phyloP scores from a whole-genome alignment of 2,888 invertebrate species.

The Dorcus parallelipipedus region DNA sequence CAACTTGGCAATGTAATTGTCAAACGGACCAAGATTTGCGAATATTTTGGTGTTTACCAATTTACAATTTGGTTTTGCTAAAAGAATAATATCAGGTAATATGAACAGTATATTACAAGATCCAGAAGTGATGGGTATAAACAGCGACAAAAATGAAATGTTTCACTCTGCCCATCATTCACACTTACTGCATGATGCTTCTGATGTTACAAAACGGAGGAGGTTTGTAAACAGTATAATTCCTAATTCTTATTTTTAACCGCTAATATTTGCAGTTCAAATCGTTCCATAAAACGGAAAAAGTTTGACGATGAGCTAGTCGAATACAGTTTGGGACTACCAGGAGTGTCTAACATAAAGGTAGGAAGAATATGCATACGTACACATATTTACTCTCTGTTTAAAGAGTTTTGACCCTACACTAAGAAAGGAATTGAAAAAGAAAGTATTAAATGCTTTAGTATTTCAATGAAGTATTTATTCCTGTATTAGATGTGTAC shows the following conservation, averaged over 20 bases:
- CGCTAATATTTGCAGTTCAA: constrained; percentile 62
- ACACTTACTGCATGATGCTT: constrained; percentile 34
- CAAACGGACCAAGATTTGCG: no score
- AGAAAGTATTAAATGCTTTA: no score
- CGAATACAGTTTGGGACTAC: constrained; percentile 77
- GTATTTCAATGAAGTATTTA: no score
- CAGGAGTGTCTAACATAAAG: constrained; percentile 50
- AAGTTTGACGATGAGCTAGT: constrained; percentile 97
- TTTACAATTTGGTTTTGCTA: no score
- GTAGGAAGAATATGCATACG: constrained; percentile 24
- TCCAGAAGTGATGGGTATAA: constrained; percentile 33
- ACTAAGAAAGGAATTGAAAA: no score
- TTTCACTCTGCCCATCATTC: constrained; percentile 19
- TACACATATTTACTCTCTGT: no score
- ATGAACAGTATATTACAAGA: constrained; percentile 32
- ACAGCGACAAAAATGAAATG: constrained; percentile 23
- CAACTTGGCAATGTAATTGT: no score
- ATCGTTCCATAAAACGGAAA: constrained; percentile 89
- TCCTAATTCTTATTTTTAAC: not conserved
- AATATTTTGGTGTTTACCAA: no score
- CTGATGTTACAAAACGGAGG: constrained; percentile 43
- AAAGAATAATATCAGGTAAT: not conserved
- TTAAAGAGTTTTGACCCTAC: no score
- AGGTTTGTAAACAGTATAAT: constrained; percentile 29
- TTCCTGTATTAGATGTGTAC: no score